phyloP scores from a whole-genome alignment of 2,797 vertebrate genomes.

The Sebastes trivittatus region DNA sequence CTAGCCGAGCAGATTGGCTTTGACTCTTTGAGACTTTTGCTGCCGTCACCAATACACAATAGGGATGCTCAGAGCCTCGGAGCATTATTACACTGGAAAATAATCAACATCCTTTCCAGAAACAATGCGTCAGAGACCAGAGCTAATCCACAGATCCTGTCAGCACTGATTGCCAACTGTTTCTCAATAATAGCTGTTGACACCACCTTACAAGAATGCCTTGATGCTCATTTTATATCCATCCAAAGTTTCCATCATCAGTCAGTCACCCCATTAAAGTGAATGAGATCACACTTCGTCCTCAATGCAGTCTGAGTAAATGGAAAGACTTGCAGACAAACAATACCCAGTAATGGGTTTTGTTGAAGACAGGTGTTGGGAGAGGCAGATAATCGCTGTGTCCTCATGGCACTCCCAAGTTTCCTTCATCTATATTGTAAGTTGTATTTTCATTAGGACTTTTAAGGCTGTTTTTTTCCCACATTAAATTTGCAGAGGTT shows the following conservation, averaged over 20 bases:
- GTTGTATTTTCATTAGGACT: background rate
- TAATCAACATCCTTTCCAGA: background rate
- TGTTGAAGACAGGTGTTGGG: background rate
- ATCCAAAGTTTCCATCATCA: conserved; percentile 9
- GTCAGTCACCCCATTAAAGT: background rate
- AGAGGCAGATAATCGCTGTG: background rate
- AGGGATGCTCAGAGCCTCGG: background rate
- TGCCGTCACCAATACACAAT: background rate
- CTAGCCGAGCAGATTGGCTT: background rate
- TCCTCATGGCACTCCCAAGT: background rate
- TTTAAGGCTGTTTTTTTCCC: background rate
- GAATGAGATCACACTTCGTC: background rate
- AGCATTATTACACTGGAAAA: background rate
- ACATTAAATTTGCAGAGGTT: background rate
- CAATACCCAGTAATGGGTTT: background rate
- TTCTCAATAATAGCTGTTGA: background rate
- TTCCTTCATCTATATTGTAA: background rate
- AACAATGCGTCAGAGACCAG: background rate
- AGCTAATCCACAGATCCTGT: background rate
- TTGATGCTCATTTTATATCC: conserved; percentile 14
- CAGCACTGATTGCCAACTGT: background rate
- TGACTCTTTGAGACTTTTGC: background rate
- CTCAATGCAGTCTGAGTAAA: background rate
- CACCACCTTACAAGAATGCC: background rate
- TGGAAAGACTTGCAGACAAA: background rate